Percentiles rank a stretch among this genome's conserved stretches.
Evolutionary conservation across 2,113 vertebrate species (phyloP).

Genomic region (Bubalus kerabau): DNA sequence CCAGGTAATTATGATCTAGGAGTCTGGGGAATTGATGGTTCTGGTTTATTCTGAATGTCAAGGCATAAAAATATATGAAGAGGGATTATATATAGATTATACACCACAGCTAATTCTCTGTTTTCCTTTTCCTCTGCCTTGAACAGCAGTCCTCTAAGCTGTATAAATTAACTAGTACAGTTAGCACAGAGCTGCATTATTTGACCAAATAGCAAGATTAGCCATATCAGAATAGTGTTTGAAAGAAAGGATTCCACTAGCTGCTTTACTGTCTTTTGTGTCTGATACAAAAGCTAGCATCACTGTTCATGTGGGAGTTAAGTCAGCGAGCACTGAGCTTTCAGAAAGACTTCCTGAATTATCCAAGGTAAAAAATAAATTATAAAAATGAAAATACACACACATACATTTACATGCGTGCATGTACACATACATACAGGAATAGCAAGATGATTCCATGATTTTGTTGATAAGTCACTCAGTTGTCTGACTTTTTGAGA

Average conservation of each 20-base stretch:
- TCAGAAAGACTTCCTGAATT: background rate
- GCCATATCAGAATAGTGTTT: constrained; percentile 4
- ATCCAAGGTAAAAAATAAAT: background rate
- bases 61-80: background rate
- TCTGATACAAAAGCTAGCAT: background rate
- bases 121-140: background rate
- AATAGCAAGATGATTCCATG: background rate
- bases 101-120: background rate
- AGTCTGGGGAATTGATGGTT: background rate
- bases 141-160: background rate
- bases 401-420: background rate
- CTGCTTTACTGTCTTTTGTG: background rate
- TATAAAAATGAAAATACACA: background rate
- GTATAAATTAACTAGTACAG: background rate
- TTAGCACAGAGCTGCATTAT: background rate
- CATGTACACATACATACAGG: background rate
- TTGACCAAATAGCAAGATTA: background rate
- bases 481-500: background rate
- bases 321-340: background rate
- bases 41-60: constrained; percentile 5
- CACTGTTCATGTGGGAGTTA: background rate
- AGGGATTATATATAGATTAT: background rate
- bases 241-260: background rate
- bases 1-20: constrained; percentile 15
- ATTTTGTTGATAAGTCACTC: background rate